These are phyloP conservation scores for Stigmatopora nigra DNA, from an alignment of 2,113 vertebrate genomes.

Conservation along the genomic window DNA sequence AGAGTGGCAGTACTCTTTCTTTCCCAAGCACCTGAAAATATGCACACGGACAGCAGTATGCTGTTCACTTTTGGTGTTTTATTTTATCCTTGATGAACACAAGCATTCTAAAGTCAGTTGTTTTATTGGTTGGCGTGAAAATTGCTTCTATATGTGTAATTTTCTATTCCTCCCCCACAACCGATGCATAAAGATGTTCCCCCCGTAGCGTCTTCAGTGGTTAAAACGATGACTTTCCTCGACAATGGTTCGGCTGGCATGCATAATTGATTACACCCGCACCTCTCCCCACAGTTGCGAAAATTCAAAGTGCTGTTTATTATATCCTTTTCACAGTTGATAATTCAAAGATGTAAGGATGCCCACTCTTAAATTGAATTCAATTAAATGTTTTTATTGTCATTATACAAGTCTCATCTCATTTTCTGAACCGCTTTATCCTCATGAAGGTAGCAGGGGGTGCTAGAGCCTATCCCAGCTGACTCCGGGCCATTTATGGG, in stretches of 20 bases:
- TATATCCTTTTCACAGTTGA: not conserved
- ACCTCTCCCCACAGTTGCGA: not conserved
- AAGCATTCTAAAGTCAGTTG: not conserved
- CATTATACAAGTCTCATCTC: too few relatives aligned
- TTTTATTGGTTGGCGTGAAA: not conserved
- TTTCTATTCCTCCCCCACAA: slow-evolving; percentile 7
- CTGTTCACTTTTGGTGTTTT: not conserved
- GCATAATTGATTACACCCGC: slow-evolving; percentile 25
- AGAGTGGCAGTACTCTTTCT: too few relatives aligned
- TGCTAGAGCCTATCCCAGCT: too few relatives aligned
- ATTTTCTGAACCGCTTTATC: too few relatives aligned
- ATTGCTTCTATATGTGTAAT: slow-evolving; percentile 10
- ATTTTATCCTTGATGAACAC: not conserved
- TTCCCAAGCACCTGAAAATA: too few relatives aligned
- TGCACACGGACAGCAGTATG: too few relatives aligned
- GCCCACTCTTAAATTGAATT: not conserved
- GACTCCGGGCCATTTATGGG: too few relatives aligned
- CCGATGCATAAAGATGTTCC: slow-evolving; percentile 3
- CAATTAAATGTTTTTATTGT: not conserved
- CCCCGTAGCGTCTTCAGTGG: slow-evolving; percentile 10
- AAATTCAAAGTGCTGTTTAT: slow-evolving; percentile 16
- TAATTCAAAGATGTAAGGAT: not conserved
- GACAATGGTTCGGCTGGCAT: slow-evolving; percentile 14
- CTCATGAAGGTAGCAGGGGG: too few relatives aligned
- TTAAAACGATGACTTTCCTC: slow-evolving; percentile 1